phyloP scores from a whole-genome alignment of 2,113 vertebrate genomes.

The Anhinga anhinga region DNA sequence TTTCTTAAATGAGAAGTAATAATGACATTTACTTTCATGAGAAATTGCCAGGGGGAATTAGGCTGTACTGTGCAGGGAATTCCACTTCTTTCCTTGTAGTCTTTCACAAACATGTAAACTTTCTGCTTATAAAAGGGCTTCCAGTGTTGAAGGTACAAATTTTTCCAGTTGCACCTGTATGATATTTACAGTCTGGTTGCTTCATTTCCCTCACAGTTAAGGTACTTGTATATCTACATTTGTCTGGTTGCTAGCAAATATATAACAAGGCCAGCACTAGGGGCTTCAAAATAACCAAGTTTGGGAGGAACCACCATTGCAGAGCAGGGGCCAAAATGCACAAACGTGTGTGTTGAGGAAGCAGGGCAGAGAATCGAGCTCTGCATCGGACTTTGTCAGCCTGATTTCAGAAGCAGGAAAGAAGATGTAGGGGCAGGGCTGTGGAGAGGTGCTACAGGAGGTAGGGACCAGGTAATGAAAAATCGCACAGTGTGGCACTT shows the following conservation, averaged over 20 bases:
- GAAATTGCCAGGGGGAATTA: background rate
- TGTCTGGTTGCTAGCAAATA: background rate
- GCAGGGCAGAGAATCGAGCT: background rate
- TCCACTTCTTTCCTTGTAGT: background rate
- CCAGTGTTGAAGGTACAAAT: background rate
- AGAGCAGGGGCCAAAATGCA: background rate
- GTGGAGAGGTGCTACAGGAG: background rate
- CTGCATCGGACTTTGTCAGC: background rate
- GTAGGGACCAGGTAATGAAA: background rate
- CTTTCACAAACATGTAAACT: background rate
- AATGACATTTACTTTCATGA: background rate
- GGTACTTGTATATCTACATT: background rate
- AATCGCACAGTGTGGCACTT: background rate
- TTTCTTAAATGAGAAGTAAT: background rate
- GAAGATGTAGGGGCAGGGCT: background rate
- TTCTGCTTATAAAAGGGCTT: background rate
- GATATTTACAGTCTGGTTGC: background rate
- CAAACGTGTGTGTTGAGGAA: background rate
- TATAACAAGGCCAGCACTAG: background rate
- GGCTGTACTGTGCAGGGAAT: background rate
- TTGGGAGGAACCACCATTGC: background rate
- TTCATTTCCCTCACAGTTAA: background rate
- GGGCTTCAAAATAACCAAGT: background rate
- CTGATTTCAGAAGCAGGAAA: background rate
- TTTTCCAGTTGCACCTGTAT: background rate